Conservation (phyloP, 2,888 invertebrate species). For the Lamellibrachia columna region DNA sequence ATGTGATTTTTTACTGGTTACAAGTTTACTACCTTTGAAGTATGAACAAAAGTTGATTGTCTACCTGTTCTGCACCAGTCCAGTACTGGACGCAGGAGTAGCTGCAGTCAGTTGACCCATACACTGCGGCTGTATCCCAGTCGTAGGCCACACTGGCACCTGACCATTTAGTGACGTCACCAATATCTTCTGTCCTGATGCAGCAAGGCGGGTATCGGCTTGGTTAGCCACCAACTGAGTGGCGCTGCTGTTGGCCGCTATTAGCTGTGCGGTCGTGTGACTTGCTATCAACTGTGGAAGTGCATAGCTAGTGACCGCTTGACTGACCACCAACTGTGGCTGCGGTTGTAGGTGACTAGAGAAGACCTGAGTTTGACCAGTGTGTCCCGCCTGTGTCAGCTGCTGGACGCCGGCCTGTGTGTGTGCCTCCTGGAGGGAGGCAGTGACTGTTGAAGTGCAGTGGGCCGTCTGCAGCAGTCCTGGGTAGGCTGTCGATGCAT, state of each 20-base stretch:
- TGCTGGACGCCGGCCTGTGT: neutral
- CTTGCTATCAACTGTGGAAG: neutral
- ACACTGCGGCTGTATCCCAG: neutral
- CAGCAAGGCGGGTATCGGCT: neutral
- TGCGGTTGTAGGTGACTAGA: neutral
- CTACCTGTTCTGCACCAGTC: neutral
- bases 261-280: neutral
- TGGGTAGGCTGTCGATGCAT: neutral
- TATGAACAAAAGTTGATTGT: neutral
- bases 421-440: neutral
- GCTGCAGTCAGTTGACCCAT: neutral
- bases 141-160: neutral
- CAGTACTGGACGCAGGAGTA: neutral
- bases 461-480: neutral
- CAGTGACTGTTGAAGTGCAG: neutral
- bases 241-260: neutral
- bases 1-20: neutral
- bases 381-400: neutral
- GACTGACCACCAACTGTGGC: neutral
- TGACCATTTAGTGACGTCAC: slow-evolving; percentile 8
- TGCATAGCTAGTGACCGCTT: neutral
- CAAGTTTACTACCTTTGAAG: neutral
- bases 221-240: neutral
- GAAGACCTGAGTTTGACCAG: neutral
- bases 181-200: neutral